A percentile compares a stretch with the other conserved stretches of the same genome.
These are phyloP conservation scores for Plecotus auritus DNA, from an alignment of 2,113 vertebrate species.

Conservation along the genomic window DNA sequence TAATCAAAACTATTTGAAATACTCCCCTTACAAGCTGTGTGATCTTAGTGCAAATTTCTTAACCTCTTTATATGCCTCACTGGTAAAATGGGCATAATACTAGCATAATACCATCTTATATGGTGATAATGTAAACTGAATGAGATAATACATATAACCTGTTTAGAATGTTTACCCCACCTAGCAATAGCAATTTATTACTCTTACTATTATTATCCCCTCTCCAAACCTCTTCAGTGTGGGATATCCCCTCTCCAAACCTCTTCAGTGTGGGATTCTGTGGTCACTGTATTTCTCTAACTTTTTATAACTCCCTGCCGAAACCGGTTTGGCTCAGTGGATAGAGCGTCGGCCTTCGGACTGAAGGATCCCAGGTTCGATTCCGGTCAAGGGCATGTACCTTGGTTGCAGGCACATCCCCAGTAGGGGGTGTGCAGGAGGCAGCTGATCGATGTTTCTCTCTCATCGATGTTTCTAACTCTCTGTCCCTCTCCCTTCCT, in stretches of 20 bases:
- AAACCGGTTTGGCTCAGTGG: no score
- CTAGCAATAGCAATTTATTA: background rate
- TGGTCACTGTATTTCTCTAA: background rate
- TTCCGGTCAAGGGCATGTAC: no score
- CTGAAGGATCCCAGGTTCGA: no score
- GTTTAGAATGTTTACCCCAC: background rate
- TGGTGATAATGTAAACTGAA: background rate
- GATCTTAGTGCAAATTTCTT: background rate
- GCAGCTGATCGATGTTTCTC: no score
- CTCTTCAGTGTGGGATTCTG: background rate
- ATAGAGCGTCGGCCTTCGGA: no score
- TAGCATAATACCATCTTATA: background rate
- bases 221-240: constrained; percentile 13
- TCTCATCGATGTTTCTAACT: no score
- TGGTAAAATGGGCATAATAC: constrained; percentile 9
- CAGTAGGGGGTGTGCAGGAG: no score
- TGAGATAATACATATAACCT: background rate
- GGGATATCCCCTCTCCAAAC: background rate
- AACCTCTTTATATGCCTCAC: background rate
- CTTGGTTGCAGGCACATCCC: no score
- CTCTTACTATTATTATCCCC: background rate
- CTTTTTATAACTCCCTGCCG: no score
- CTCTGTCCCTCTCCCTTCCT: no score
- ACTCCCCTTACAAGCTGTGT: background rate
- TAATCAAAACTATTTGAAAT: constrained; percentile 1